Conservation (phyloP, 2,888 invertebrate species). For the Leucophenga maculata region DNA sequence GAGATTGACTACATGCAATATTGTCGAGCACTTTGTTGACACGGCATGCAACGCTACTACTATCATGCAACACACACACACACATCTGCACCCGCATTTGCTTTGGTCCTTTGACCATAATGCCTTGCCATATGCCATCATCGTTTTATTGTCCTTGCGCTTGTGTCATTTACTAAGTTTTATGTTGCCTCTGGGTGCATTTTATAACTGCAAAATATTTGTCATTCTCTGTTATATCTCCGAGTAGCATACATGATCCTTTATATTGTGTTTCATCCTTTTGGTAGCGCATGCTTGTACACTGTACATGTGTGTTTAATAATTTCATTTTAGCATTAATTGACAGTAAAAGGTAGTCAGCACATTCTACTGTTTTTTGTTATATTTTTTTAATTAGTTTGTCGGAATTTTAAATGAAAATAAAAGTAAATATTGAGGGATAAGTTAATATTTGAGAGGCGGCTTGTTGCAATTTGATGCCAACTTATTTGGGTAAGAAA, state of each 20-base stretch:
- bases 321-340: no score
- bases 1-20: no score
- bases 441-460: no score
- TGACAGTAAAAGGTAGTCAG: no score
- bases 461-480: no score
- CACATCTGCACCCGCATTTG: not conserved
- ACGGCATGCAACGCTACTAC: no score
- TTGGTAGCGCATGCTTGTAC: no score
- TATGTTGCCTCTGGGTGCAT: conserved; percentile 62
- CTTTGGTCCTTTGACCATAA: conserved; percentile 37
- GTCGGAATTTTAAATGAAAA: not conserved
- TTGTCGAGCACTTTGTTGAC: no score
- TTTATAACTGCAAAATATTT: conserved; percentile 62
- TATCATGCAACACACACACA: not conserved
- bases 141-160: conserved; percentile 49
- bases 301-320: no score
- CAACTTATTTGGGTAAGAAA: no score
- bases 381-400: not conserved
- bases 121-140: conserved; percentile 31
- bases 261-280: not conserved
- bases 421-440: no score
- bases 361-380: no score
- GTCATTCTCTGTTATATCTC: conserved; percentile 40
- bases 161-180: conserved; percentile 56
- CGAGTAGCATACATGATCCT: not conserved